phyloP scores from a whole-genome alignment of 2,797 vertebrate genomes.

The Acanthornis magna region DNA sequence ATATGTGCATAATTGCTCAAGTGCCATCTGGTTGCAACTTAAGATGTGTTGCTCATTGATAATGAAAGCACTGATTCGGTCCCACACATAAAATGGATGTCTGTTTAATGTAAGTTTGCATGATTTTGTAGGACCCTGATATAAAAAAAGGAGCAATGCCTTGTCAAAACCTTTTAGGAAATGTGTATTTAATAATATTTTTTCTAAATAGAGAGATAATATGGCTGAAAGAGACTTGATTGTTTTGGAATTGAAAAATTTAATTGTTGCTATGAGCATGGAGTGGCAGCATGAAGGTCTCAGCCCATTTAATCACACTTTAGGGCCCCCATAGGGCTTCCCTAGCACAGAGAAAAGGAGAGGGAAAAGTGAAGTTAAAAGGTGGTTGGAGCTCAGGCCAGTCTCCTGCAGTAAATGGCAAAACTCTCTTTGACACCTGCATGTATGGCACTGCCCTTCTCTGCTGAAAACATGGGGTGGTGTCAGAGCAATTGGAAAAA shows the following conservation, averaged over 20 bases:
- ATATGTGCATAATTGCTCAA: constrained; percentile 58
- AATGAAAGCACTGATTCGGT: constrained; percentile 34
- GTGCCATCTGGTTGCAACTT: constrained; percentile 44
- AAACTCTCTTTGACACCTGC: background rate
- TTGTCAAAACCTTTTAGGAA: constrained; percentile 34
- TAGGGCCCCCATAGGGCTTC: background rate
- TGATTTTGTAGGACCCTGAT: background rate
- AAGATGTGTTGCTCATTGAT: constrained; percentile 53
- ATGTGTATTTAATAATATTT: background rate
- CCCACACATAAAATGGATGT: background rate
- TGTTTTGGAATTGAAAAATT: background rate
- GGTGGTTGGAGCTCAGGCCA: background rate
- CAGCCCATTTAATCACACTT: background rate
- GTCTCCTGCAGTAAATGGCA: background rate
- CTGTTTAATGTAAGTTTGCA: background rate
- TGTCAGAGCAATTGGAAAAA: background rate
- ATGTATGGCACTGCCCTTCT: background rate
- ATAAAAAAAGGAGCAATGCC: constrained; percentile 27
- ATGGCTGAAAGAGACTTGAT: background rate
- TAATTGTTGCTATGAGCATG: background rate
- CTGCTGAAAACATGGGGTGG: background rate
- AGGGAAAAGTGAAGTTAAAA: background rate
- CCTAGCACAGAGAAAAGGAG: background rate
- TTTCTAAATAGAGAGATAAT: background rate
- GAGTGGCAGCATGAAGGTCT: background rate